Evolutionary conservation across 1,140 invertebrate species (phyloP).

Genomic region (Zophobas morio): DNA sequence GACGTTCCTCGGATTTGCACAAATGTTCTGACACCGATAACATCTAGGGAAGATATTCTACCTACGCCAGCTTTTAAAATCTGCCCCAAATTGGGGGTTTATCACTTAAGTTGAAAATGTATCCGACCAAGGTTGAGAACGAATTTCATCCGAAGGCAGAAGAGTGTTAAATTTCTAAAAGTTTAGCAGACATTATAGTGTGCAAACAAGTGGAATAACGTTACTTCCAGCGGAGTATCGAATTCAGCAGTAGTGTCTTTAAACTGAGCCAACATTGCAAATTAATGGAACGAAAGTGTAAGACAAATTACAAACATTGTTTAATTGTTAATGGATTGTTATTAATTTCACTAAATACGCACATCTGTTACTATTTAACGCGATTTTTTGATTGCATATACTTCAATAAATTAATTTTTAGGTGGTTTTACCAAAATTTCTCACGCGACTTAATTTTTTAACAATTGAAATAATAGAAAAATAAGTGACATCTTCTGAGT

Average conservation of each 20-base stretch:
- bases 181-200: neutral
- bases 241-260: neutral
- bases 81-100: constrained; percentile 31
- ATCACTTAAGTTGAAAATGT: constrained; percentile 21
- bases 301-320: too few relatives aligned
- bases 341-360: too few relatives aligned
- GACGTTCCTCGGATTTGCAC: constrained; percentile 46
- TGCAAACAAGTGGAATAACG: constrained; percentile 4
- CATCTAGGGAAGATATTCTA: constrained; percentile 32
- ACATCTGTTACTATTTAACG: too few relatives aligned
- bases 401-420: too few relatives aligned
- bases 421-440: too few relatives aligned
- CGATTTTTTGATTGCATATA: too few relatives aligned
- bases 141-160: neutral
- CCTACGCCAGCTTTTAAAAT: constrained; percentile 37
- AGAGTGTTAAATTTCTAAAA: constrained; percentile 8
- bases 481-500: too few relatives aligned
- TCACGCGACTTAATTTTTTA: too few relatives aligned
- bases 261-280: too few relatives aligned
- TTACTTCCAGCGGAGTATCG: neutral
- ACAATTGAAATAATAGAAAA: too few relatives aligned
- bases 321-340: too few relatives aligned
- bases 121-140: neutral
- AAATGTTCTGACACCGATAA: constrained; percentile 50
- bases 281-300: too few relatives aligned